phyloP scores from a whole-genome alignment of 2,888 invertebrate genomes.

The Rhaphigaster nebulosa region DNA sequence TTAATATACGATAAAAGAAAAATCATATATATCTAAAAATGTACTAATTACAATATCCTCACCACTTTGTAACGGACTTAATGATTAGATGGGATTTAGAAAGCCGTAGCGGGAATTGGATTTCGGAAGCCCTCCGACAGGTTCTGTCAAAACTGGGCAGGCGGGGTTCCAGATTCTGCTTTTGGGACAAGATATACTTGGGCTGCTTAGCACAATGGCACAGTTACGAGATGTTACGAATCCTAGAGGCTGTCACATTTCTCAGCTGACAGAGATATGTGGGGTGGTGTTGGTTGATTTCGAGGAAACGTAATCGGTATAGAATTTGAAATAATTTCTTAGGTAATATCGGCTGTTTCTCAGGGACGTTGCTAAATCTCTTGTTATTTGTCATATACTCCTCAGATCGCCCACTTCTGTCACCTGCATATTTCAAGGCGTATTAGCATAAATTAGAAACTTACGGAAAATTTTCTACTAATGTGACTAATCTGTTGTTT shows the following conservation, averaged over 20 bases:
- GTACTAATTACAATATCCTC: neutral
- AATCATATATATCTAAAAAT: neutral
- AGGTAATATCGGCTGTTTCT: neutral
- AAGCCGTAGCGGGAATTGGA: neutral
- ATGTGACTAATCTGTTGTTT: neutral
- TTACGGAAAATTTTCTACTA: neutral
- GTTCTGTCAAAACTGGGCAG: slow-evolving; percentile 15
- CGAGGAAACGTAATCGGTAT: neutral
- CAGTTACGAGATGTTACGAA: slow-evolving; percentile 11
- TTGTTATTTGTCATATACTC: neutral
- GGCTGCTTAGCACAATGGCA: slow-evolving; percentile 6
- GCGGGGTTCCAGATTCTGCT: slow-evolving; percentile 11
- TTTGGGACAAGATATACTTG: slow-evolving; percentile 34
- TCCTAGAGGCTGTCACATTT: neutral
- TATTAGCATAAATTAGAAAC: slow-evolving; percentile 26
- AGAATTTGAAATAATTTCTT: slow-evolving; percentile 2
- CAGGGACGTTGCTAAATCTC: neutral
- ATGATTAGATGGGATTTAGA: slow-evolving; percentile 36
- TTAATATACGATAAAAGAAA: too few species aligned
- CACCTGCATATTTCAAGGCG: neutral
- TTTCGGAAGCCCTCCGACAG: slow-evolving; percentile 30
- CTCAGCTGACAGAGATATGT: slow-evolving; percentile 27
- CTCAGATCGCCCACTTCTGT: neutral
- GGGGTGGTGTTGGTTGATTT: neutral
- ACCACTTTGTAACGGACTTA: neutral